Conservation (phyloP, 2,797 vertebrate species). For the Sparus aurata region DNA sequence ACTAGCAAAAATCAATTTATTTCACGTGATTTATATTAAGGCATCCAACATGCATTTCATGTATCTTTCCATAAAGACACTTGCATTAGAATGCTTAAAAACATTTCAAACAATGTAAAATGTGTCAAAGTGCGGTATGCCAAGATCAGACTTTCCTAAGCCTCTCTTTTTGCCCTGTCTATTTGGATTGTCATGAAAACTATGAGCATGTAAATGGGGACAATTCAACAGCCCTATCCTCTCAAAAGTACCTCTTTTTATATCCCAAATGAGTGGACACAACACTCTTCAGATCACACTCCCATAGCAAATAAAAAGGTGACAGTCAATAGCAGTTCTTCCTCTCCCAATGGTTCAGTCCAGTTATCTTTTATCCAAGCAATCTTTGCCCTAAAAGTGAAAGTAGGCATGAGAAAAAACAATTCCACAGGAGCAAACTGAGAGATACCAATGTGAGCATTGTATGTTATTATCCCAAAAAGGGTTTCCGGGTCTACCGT, state of each 20-base stretch:
- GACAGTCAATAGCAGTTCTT: conserved; percentile 60
- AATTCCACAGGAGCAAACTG: conserved; percentile 77
- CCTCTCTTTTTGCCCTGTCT: conserved; percentile 75
- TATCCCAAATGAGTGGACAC: conserved; percentile 75
- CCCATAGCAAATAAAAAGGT: conserved; percentile 69
- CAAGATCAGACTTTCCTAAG: conserved; percentile 79
- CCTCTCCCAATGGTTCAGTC: conserved; percentile 70
- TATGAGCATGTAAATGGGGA: conserved; percentile 72
- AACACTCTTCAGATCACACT: conserved; percentile 66
- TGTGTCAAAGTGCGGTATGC: conserved; percentile 88
- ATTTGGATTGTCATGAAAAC: conserved; percentile 87
- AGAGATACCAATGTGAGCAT: conserved; percentile 62
- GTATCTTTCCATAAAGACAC: conserved; percentile 82
- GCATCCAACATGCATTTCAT: conserved; percentile 80
- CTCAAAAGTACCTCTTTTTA: conserved; percentile 79
- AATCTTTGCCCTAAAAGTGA: conserved; percentile 66
- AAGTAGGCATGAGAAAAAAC: conserved; percentile 67
- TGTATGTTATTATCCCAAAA: conserved; percentile 74
- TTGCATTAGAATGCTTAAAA: conserved; percentile 84
- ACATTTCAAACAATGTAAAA: conserved; percentile 85
- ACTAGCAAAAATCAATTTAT: conserved; percentile 69
- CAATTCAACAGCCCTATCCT: conserved; percentile 75
- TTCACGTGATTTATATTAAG: conserved; percentile 80
- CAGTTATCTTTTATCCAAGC: conserved; percentile 62
- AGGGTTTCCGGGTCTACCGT: conserved; percentile 68